Evolutionary conservation across 1,140 invertebrate genomes (phyloP), one percentile per base, ranked within the genome.

Genomic region (Eufriesea mexicana): DNA sequence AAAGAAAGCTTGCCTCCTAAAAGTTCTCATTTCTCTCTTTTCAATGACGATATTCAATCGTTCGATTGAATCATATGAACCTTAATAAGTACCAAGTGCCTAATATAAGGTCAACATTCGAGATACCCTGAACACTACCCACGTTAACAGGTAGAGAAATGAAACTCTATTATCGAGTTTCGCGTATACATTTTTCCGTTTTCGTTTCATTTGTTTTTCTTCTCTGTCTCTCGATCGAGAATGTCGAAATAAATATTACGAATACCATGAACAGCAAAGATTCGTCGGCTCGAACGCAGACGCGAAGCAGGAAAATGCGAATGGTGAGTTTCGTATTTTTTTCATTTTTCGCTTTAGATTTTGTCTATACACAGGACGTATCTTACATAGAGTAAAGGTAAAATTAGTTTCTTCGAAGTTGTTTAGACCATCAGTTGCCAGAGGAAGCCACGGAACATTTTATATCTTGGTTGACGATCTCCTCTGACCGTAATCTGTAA

Each of bases 21-120:
- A 61, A n/a, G 45, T 57, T 28, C 61, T 18, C 25, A 14, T 23
- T 45, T n/a, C 18, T 49, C 18, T 42, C 35, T 35, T 42, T 59
- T 42, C 71, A 23, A 57, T 57, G 68, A 88, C 59, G 86, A 88
- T 84, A 85, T 80, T 86, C 42, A 77, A 61, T 57, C 82, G 67
- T 84, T 85, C 25, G 66, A 66, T 89, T 79, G 45, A 86, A 89
- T 89, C 85, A 85, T 85, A 89, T 79, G 88, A 89, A 86, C 81
- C 87, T 89, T 89, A 89, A 79, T 89, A 90, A 89, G 88, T 89
- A 89, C 89, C 86, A 84, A 86, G 86, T 89, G 88, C 86, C 84
- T 83, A 85, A 83, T 75, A 59, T 45, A 89, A 87, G 73, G 81
- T 89, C 81, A 85, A 87, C 78, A 77, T 85, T 89, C 84, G 79